Conservation (phyloP, 2,888 invertebrate genomes). For the Brachylomia viminalis region DNA sequence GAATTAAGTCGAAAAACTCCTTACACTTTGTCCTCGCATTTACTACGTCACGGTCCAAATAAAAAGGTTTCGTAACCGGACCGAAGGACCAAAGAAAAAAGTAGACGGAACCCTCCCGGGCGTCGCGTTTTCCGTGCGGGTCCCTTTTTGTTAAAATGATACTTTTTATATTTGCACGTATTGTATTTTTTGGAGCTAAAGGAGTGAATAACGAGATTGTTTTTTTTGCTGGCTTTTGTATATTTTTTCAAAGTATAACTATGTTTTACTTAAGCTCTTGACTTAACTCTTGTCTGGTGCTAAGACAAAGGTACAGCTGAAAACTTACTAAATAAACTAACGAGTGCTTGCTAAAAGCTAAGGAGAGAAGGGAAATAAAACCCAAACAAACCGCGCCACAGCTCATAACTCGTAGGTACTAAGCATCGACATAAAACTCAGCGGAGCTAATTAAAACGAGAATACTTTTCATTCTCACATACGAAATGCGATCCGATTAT, state of each 20-base stretch:
- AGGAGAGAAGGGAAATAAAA: background rate
- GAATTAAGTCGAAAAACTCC: conserved; percentile 56
- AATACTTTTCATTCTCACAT: conserved; percentile 1
- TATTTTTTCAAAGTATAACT: background rate
- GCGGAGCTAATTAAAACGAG: conserved; percentile 37
- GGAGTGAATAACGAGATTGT: conserved; percentile 31
- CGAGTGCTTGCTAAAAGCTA: background rate
- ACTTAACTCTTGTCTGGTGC: background rate
- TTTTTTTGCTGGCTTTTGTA: no score
- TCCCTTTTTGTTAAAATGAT: conserved; percentile 57
- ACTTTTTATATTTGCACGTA: conserved; percentile 48
- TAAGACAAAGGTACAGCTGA: background rate
- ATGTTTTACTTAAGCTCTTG: background rate
- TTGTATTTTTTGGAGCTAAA: conserved; percentile 53
- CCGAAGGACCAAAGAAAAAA: conserved; percentile 56
- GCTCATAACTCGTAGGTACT: conserved; percentile 5
- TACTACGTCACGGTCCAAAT: conserved; percentile 60
- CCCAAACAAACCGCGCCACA: background rate
- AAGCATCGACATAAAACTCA: background rate
- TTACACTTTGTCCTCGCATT: conserved; percentile 53
- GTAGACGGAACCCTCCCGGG: conserved; percentile 44
- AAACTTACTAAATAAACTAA: background rate
- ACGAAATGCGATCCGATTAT: conserved; percentile 43
- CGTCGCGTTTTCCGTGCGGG: conserved; percentile 36
- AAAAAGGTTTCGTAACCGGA: conserved; percentile 57